Base-by-base conservation (phyloP, 2,888 invertebrate genomes). In the Busseola fusca region DNA sequence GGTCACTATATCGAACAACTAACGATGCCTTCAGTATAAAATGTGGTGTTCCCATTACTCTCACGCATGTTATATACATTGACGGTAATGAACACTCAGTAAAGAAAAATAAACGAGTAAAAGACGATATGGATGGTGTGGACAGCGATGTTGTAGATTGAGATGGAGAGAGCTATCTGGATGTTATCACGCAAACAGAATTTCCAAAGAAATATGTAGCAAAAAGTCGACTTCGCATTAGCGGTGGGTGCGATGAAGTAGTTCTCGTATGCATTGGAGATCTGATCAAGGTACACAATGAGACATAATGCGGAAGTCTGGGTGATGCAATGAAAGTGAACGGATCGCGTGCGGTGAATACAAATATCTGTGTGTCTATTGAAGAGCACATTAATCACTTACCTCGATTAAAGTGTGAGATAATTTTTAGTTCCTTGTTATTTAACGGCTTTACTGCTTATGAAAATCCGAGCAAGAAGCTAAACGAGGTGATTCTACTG, bases 161-260 rank as follows among this genome's bases (percentile, higher is more conserved):
- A 80, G 78, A 74, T 74, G 84, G 93, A 92, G 93, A 93, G 92
- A 92, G 91, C 87, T 85, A 72, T 77, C 74, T 78, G 69, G 52
- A 81, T 82, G 74, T 70, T 76, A 83, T 86, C 93, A 93, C 93
- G 93, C 94, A 85, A 92, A 83, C 82, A 86, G 89, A 92, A 92
- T 94, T 93, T 93, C 93, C 91, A 93, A 91, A 91, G 91, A 91
- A 91, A 90, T 89, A 91, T 90, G 88, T 90, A 83, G 88, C 87
- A 90, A 90, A 90, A 87, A 87, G 81, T 62, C 60, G 74, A 76
- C 76, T 79, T 83, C 78, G 73, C 80, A 81, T 78, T 82, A 77
- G 82, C 64, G 65, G 78, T 66, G 71, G 74, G 78, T 82, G 80
- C 84, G 81, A 81, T 64, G 63, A 52, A 63, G 60, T 70, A 64